phyloP scores from a whole-genome alignment of 37 sponge, comb jelly and placozoan genomes.

The Diacarnus erythraeanus region DNA sequence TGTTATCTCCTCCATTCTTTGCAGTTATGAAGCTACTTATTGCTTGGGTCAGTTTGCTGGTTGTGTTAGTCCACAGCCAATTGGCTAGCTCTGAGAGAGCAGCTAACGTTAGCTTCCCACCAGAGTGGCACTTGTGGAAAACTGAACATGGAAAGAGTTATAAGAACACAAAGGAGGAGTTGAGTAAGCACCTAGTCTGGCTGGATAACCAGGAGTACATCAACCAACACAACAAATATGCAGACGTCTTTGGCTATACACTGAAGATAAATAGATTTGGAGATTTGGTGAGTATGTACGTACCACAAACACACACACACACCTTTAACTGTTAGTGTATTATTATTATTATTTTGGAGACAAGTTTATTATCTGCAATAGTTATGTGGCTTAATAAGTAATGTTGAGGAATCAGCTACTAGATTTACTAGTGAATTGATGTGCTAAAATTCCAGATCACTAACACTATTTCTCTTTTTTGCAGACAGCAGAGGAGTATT shows the following conservation, averaged over 20 bases:
- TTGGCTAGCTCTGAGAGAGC: too few relatives aligned
- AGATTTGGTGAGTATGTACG: conserved; percentile 53
- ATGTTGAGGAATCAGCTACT: too few relatives aligned
- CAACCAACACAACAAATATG: conserved; percentile 38
- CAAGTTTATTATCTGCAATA: too few relatives aligned
- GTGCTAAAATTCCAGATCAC: too few relatives aligned
- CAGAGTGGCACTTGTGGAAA: conserved; percentile 50
- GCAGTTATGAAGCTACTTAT: too few relatives aligned
- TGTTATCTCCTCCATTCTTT: too few relatives aligned
- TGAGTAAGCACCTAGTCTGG: conserved; percentile 37
- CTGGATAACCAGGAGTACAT: conserved; percentile 50
- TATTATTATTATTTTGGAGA: too few relatives aligned
- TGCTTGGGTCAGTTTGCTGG: background rate
- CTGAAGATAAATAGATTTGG: conserved; percentile 61
- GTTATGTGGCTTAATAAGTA: too few relatives aligned
- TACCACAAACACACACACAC: too few relatives aligned
- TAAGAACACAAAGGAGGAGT: conserved; percentile 21
- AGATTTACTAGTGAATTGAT: too few relatives aligned
- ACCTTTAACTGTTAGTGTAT: too few relatives aligned
- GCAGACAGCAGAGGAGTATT: conserved; percentile 38
- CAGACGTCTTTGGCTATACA: conserved; percentile 34
- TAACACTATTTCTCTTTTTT: background rate
- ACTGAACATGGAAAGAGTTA: conserved; percentile 32
- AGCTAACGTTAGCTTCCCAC: conserved; percentile 17
- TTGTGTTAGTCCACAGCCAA: conserved; percentile 6